phyloP scores from a whole-genome alignment of 1,140 invertebrate genomes.

The Conus betulinus region DNA sequence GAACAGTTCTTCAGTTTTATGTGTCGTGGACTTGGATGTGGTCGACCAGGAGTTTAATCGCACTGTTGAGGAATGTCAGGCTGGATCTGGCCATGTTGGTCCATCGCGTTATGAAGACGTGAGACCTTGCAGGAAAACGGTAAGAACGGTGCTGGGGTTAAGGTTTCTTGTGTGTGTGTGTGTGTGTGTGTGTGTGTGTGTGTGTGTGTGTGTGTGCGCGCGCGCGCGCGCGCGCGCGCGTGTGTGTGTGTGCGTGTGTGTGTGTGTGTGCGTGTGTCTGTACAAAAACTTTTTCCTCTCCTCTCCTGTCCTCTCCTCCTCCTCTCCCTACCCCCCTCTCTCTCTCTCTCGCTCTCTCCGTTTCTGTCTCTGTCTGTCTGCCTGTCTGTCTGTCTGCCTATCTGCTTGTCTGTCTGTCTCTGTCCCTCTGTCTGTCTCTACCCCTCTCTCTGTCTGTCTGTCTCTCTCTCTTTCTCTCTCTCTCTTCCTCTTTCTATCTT shows the following conservation, averaged over 20 bases:
- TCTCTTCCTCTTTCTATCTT: too few relatives aligned
- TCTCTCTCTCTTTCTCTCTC: too few relatives aligned
- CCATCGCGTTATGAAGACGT: slow-evolving; percentile 59
- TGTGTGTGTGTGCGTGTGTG: not conserved
- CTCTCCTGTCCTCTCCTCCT: too few relatives aligned
- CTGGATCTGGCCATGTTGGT: slow-evolving; percentile 72
- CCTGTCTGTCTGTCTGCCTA: too few relatives aligned
- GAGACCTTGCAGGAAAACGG: slow-evolving; percentile 50
- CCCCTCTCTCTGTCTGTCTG: too few relatives aligned
- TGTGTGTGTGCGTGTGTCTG: not conserved
- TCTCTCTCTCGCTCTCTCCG: too few relatives aligned
- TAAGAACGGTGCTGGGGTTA: slow-evolving; percentile 42
- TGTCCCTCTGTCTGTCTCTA: too few relatives aligned
- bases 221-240: not conserved
- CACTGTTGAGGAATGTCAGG: slow-evolving; percentile 97
- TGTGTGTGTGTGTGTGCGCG: not conserved
- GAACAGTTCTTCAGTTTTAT: slow-evolving; percentile 87
- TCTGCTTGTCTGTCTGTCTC: too few relatives aligned
- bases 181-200: not conserved
- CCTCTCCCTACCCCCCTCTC: not conserved
- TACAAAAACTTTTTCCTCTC: too few relatives aligned
- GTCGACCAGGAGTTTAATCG: slow-evolving; percentile 96
- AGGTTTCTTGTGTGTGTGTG: not conserved
- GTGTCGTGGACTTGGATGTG: slow-evolving; percentile 94
- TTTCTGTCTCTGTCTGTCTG: too few relatives aligned